Base-by-base conservation (phyloP, 1,140 invertebrate species). In the Archivesica marissinica region DNA sequence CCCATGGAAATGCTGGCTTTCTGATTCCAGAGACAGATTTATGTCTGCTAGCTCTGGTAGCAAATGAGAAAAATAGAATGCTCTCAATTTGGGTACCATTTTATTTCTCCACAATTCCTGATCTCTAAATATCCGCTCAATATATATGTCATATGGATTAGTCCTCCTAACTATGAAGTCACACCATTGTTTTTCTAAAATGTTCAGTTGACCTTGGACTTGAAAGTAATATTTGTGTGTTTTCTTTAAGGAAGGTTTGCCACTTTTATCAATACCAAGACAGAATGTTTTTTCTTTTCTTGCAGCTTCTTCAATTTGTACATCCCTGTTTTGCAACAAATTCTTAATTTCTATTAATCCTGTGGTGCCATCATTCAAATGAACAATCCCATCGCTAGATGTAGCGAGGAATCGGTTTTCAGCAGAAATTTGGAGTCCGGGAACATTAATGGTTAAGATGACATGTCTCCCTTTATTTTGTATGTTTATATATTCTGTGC, bases 131-230 rank as follows among this genome's bases (percentile, higher is more conserved):
- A 76, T 54, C 30, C 41, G 9, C 30, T 54, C 4, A 30, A 76
- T 76, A 30, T 28, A 28, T 9, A 76, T 76, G 28, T 54, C 74
- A 54, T 76, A 33, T 7, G 74, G 74, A 17, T 54, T 76, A 11
- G 38, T 41, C 28, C 74, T 9, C 20, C 74, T 11, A 6, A 76
- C 44, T 28, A 76, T 23, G 15, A 76, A 54, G 28, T 76, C 74
- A 76, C 44, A 76, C 39, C 70, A 44, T 11, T 41, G 6, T 9
- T 44, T 6, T 44, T 74, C 39, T 20, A 76, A 25, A n/a, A 76
- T 76, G 38, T 54, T 76, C n/a, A 76, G 47, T 47, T 52, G 47
- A 54, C 74, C 74, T 54, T 76, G 74, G n/a, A 76, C 35, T 56
- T 76, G 44, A 54, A 15, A 76, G 38, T 47, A 52, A 38, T 23